A percentile compares a stretch with the other conserved stretches of the same genome.
phyloP scores from a whole-genome alignment of 2,888 invertebrate species.

The Agrenia bidenticulata region DNA sequence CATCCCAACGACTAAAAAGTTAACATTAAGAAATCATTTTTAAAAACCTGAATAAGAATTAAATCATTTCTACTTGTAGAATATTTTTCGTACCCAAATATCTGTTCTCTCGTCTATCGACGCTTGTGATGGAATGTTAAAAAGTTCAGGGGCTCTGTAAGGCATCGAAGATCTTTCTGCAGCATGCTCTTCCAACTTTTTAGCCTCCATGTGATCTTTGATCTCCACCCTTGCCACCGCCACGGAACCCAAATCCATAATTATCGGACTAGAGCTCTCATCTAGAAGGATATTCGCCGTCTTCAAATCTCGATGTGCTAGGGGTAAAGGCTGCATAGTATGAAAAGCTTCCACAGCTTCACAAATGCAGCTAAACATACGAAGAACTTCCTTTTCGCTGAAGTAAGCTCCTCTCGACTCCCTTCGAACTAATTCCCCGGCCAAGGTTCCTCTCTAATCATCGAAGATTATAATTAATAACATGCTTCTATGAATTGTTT shows the following conservation, averaged over 20 bases:
- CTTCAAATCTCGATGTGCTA: constrained; percentile 82
- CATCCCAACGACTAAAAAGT: constrained; percentile 74
- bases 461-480: neutral
- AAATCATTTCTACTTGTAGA: no score
- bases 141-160: constrained; percentile 83
- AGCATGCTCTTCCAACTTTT: constrained; percentile 73
- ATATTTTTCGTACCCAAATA: constrained; percentile 75
- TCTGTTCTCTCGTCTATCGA: constrained; percentile 81
- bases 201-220: constrained; percentile 68
- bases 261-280: constrained; percentile 66
- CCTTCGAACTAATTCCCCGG: constrained; percentile 67
- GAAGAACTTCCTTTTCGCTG: constrained; percentile 66
- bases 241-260: constrained; percentile 74
- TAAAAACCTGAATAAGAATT: no score
- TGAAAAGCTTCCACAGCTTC: constrained; percentile 74
- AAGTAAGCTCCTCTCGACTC: constrained; percentile 64
- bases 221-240: constrained; percentile 59
- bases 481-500: no score
- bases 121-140: constrained; percentile 77
- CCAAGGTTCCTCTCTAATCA: constrained; percentile 69
- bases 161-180: constrained; percentile 77
- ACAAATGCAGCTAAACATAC: constrained; percentile 71
- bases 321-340: constrained; percentile 68
- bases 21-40: no score
- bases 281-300: constrained; percentile 80